Conservation (phyloP, 2,113 vertebrate species). For the Cephalopholis sonnerati region DNA sequence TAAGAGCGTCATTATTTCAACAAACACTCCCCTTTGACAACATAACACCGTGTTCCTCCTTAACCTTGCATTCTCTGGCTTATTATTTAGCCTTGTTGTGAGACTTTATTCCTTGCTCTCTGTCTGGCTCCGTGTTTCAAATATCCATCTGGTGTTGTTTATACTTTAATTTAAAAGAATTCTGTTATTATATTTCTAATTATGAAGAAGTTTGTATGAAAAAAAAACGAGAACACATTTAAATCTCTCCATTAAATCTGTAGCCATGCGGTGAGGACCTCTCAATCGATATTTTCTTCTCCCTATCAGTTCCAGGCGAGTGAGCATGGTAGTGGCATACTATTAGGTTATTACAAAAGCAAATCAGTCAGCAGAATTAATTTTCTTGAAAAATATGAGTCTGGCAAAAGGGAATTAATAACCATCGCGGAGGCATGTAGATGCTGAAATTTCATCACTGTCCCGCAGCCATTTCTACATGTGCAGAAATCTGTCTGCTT, state of each 20-base stretch:
- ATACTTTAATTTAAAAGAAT: constrained; percentile 7
- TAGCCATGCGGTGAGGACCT: constrained; percentile 51
- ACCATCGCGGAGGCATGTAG: constrained; percentile 53
- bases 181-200: constrained; percentile 54
- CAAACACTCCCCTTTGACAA: constrained; percentile 36
- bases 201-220: constrained; percentile 58
- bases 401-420: constrained; percentile 79
- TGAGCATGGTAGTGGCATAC: constrained; percentile 81
- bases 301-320: constrained; percentile 82
- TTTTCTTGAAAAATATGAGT: constrained; percentile 82
- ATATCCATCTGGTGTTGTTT: constrained; percentile 3
- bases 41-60: constrained; percentile 16
- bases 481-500: constrained; percentile 46
- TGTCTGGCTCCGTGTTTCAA: not conserved
- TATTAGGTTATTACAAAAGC: constrained; percentile 86
- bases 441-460: constrained; percentile 75
- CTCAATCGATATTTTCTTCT: constrained; percentile 81
- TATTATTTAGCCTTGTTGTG: not conserved
- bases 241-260: constrained; percentile 78
- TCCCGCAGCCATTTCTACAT: constrained; percentile 32
- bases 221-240: constrained; percentile 69
- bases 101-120: not conserved
- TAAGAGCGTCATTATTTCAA: constrained; percentile 43
- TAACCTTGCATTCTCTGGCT: constrained; percentile 4
- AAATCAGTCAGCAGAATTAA: constrained; percentile 85